Evolutionary conservation across 2,888 invertebrate genomes (phyloP).

Genomic region (Amorpha juglandis): DNA sequence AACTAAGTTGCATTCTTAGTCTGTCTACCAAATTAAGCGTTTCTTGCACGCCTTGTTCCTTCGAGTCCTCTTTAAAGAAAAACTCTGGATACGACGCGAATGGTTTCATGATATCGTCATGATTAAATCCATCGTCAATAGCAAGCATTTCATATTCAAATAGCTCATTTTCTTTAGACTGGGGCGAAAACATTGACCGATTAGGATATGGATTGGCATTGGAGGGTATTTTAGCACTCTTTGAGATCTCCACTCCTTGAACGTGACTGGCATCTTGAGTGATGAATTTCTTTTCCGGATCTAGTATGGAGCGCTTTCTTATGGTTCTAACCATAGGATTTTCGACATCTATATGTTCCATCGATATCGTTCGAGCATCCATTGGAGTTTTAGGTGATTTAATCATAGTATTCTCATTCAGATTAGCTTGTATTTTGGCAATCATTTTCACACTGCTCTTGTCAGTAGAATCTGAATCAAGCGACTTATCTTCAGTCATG

Average conservation of each 20-base stretch:
- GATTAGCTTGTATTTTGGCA: slow-evolving; percentile 77
- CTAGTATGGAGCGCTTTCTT: slow-evolving; percentile 63
- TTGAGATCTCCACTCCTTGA: slow-evolving; percentile 77
- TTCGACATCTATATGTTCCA: slow-evolving; percentile 69
- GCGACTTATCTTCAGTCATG: slow-evolving; percentile 76
- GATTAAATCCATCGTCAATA: slow-evolving; percentile 87
- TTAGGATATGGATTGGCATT: slow-evolving; percentile 74
- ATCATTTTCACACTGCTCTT: slow-evolving; percentile 78
- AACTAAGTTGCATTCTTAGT: slow-evolving; percentile 88
- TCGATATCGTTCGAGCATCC: slow-evolving; percentile 73
- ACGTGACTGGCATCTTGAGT: slow-evolving; percentile 73
- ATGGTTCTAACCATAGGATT: slow-evolving; percentile 57
- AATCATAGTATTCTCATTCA: slow-evolving; percentile 80
- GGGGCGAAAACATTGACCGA: slow-evolving; percentile 89
- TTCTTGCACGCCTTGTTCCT: slow-evolving; percentile 91
- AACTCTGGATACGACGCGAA: slow-evolving; percentile 87
- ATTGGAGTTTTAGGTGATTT: slow-evolving; percentile 80
- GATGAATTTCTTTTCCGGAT: slow-evolving; percentile 72
- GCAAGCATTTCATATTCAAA: slow-evolving; percentile 87
- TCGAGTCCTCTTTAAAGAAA: slow-evolving; percentile 90
- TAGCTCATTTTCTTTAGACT: slow-evolving; percentile 86
- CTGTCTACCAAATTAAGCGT: slow-evolving; percentile 94
- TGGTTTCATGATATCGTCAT: slow-evolving; percentile 86
- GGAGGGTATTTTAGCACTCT: slow-evolving; percentile 79
- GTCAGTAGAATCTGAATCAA: slow-evolving; percentile 72